These are phyloP conservation scores for Pteronura brasiliensis DNA, from an alignment of 2,113 vertebrate genomes.

Conservation along the genomic window DNA sequence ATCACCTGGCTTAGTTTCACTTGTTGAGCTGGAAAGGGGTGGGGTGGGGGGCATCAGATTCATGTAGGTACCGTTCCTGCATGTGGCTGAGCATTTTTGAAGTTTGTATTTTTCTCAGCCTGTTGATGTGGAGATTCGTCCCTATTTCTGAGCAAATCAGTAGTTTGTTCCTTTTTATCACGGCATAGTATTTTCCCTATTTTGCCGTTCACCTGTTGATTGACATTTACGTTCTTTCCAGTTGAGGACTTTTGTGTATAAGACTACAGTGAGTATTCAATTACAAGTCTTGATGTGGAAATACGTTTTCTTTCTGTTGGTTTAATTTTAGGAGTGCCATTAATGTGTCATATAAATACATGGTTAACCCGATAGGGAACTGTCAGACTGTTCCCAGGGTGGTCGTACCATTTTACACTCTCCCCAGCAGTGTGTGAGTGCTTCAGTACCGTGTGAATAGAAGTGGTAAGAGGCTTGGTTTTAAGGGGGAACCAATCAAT, in stretches of 20 bases:
- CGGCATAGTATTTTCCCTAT: not conserved
- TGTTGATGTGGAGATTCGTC: not conserved
- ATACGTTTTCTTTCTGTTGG: not conserved
- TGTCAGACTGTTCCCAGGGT: not conserved
- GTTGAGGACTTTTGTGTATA: not conserved
- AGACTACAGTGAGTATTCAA: not conserved
- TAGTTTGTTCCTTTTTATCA: not conserved
- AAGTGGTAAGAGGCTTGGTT: not conserved
- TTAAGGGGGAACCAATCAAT: not conserved
- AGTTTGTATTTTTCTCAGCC: not conserved
- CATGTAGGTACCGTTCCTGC: not conserved
- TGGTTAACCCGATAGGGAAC: not conserved
- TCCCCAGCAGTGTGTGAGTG: not conserved
- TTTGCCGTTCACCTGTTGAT: not conserved
- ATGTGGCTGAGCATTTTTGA: not conserved
- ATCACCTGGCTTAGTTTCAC: not conserved
- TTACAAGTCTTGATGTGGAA: not conserved
- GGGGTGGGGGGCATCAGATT: not conserved
- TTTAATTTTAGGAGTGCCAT: not conserved
- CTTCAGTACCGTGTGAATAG: not conserved
- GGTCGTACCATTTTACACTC: not conserved
- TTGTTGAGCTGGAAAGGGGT: not conserved
- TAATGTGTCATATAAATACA: not conserved
- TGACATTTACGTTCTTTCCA: not conserved
- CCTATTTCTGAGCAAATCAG: not conserved